Conservation (phyloP, 92 coral and sea anemone genomes). For the Porites cylindrica region DNA sequence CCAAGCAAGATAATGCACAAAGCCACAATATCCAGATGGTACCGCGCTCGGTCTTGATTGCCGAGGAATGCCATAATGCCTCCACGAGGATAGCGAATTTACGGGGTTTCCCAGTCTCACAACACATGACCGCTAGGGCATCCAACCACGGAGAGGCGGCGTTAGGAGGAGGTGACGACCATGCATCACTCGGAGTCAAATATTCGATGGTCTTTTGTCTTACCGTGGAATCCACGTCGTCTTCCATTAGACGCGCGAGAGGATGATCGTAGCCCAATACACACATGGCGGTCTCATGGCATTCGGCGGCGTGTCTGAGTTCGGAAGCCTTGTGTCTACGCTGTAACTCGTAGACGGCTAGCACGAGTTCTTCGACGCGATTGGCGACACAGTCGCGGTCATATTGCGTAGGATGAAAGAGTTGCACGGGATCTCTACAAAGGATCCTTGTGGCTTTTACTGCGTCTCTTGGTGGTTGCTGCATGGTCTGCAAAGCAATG, state of each 20-base stretch:
- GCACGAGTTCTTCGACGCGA: neutral
- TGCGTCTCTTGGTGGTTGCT: neutral
- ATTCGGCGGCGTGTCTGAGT: conserved; percentile 5
- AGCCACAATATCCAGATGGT: conserved; percentile 8
- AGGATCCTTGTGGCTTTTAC: neutral
- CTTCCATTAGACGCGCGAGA: conserved; percentile 1
- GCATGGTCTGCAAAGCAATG: neutral
- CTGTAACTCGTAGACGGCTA: neutral
- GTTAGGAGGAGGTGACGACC: neutral
- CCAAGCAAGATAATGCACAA: neutral
- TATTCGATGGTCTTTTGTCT: neutral
- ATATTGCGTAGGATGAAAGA: conserved; percentile 19
- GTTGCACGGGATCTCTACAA: conserved; percentile 5
- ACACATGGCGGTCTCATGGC: conserved; percentile 11
- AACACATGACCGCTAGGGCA: neutral
- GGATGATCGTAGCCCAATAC: conserved; percentile 6
- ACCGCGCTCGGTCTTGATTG: neutral
- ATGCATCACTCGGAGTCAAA: neutral
- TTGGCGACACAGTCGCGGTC: neutral
- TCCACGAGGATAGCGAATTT: neutral
- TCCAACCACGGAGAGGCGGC: conserved; percentile 10
- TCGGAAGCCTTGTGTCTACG: neutral
- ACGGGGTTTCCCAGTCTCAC: conserved; percentile 11
- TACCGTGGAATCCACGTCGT: conserved; percentile 3
- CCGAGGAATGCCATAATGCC: neutral